Conservation (phyloP, 1,140 invertebrate species). For the Nylanderia fulva region DNA sequence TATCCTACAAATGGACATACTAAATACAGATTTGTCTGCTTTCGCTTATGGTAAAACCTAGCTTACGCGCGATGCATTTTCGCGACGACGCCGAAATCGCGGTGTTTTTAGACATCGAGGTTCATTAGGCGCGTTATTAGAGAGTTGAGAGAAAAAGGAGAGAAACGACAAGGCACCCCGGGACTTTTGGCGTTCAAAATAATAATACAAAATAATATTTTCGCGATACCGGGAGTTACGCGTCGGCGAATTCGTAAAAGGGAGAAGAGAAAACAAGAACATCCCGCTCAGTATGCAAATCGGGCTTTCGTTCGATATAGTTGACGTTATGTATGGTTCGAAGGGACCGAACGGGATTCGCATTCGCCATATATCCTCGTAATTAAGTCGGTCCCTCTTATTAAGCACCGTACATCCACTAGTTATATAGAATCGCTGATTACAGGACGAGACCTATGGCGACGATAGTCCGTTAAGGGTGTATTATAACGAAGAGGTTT, state of each 20-base stretch:
- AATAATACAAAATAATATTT: slow-evolving; percentile 73
- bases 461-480: slow-evolving; percentile 29
- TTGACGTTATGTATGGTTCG: slow-evolving; percentile 73
- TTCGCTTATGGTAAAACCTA: not conserved
- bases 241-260: slow-evolving; percentile 18
- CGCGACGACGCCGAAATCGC: slow-evolving; percentile 41
- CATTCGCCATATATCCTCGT: slow-evolving; percentile 81
- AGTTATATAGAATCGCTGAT: slow-evolving; percentile 65
- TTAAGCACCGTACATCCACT: slow-evolving; percentile 67
- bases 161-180: slow-evolving; percentile 26
- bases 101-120: slow-evolving; percentile 39
- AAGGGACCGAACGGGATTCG: slow-evolving; percentile 57
- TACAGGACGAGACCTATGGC: slow-evolving; percentile 62
- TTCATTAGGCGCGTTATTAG: slow-evolving; percentile 66
- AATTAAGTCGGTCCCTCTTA: slow-evolving; percentile 83
- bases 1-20: not conserved
- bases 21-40: not conserved
- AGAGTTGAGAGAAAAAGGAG: slow-evolving; percentile 5
- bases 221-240: slow-evolving; percentile 29
- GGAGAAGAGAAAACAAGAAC: slow-evolving; percentile 12
- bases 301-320: slow-evolving; percentile 68
- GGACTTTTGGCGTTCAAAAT: slow-evolving; percentile 61
- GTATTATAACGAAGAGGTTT: slow-evolving; percentile 35
- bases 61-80: not conserved
- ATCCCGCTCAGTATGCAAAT: slow-evolving; percentile 78